A percentile compares a stretch with the other conserved stretches of the same genome.
These are phyloP conservation scores for Netelia melanura DNA, from an alignment of 2,888 invertebrate species.

Conservation along the genomic window DNA sequence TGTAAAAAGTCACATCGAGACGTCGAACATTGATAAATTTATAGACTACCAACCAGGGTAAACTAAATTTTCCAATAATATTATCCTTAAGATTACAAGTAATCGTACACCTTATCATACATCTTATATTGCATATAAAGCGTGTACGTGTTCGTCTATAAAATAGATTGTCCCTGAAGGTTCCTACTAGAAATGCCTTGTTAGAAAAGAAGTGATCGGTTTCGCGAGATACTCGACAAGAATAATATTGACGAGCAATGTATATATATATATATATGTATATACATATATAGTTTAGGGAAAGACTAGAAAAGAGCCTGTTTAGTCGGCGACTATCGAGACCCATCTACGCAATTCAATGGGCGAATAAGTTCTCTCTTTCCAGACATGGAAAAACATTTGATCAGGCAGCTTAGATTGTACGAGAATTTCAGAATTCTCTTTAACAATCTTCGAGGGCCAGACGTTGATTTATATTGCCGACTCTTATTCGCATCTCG, in stretches of 20 bases:
- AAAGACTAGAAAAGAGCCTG: slow-evolving; percentile 52
- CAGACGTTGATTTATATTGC: slow-evolving; percentile 91
- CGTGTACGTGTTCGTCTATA: neutral
- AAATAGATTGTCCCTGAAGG: slow-evolving; percentile 36
- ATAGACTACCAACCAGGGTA: too few species aligned
- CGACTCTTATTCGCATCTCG: slow-evolving; percentile 90
- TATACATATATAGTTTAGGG: slow-evolving; percentile 5
- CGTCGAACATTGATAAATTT: too few species aligned
- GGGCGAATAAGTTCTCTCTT: slow-evolving; percentile 1
- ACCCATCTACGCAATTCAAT: slow-evolving; percentile 7
- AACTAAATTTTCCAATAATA: neutral
- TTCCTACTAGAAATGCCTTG: slow-evolving; percentile 30
- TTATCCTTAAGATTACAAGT: slow-evolving; percentile 22
- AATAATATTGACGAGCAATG: neutral
- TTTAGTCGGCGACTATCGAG: slow-evolving; percentile 22
- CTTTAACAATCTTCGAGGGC: slow-evolving; percentile 79
- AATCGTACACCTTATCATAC: neutral
- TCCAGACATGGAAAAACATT: too few species aligned
- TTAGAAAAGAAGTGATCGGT: neutral
- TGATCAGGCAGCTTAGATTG: neutral
- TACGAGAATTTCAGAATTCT: neutral
- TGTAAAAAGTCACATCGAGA: too few species aligned
- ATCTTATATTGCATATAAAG: neutral
- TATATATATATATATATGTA: neutral
- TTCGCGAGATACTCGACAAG: slow-evolving; percentile 20